Evolutionary conservation across 2,888 invertebrate species (phyloP).

Genomic region (Neoaliturus tenellus): DNA sequence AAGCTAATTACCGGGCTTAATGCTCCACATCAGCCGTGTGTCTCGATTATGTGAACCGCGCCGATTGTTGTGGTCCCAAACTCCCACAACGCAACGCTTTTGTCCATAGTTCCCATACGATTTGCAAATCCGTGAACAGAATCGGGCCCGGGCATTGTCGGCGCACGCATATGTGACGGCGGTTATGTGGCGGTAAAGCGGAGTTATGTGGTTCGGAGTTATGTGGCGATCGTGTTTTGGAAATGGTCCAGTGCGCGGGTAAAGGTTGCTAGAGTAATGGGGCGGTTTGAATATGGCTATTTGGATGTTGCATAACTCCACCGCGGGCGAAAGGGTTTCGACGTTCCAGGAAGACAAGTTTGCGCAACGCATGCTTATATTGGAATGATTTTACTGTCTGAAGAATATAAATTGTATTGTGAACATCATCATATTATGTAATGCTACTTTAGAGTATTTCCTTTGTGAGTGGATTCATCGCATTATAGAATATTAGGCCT

Average conservation of each 20-base stretch:
- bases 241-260: conserved; percentile 6
- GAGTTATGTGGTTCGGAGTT: neutral
- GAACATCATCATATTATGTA: no score
- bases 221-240: neutral
- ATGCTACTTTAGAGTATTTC: no score
- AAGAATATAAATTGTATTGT: no score
- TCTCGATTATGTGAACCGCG: neutral
- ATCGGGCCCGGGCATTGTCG: neutral
- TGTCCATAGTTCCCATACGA: conserved; percentile 6
- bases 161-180: neutral
- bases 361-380: neutral
- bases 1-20: conserved; percentile 4
- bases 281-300: neutral
- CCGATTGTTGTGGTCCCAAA: neutral
- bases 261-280: neutral
- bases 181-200: neutral
- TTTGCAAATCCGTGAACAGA: neutral
- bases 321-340: neutral
- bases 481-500: no score
- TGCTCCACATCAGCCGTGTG: neutral
- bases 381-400: neutral
- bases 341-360: conserved; percentile 1
- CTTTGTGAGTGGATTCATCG: no score
- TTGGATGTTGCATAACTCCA: neutral
- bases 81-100: conserved; percentile 8